These are phyloP conservation scores for Callipepla squamata DNA, from an alignment of 2,113 vertebrate genomes.

Conservation along the genomic window DNA sequence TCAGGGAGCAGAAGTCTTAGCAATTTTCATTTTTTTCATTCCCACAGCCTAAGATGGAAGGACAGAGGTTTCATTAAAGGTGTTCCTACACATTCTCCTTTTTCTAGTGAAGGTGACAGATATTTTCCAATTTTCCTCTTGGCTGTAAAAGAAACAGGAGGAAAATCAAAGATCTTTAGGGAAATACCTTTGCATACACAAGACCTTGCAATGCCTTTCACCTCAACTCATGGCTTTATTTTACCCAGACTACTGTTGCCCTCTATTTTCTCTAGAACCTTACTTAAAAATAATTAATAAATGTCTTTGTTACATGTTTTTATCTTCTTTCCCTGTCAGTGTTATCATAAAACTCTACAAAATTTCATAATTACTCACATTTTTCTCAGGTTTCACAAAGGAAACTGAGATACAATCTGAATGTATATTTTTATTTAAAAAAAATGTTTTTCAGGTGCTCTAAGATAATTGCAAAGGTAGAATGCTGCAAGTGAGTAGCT, in stretches of 20 bases:
- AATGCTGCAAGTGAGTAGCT: not conserved
- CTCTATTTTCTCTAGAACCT: not conserved
- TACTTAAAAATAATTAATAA: not conserved
- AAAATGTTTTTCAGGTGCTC: not conserved
- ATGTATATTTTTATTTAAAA: not conserved
- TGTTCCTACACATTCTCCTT: not conserved
- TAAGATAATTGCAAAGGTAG: not conserved
- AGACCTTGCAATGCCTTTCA: not conserved
- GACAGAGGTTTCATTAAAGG: not conserved
- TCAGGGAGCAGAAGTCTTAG: not conserved
- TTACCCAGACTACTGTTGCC: accelerated
- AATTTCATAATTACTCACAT: not conserved
- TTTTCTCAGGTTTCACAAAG: not conserved
- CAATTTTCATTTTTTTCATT: not conserved
- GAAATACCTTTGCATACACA: not conserved
- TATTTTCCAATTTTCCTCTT: not conserved
- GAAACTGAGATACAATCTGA: not conserved
- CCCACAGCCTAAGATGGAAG: accelerated
- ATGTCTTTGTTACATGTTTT: not conserved
- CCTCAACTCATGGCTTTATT: not conserved
- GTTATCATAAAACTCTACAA: not conserved
- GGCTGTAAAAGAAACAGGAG: not conserved
- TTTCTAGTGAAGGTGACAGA: accelerated
- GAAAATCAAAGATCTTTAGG: not conserved
- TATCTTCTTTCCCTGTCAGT: not conserved